Conservation (phyloP, 1,140 invertebrate species). For the Harpegnathos saltator region DNA sequence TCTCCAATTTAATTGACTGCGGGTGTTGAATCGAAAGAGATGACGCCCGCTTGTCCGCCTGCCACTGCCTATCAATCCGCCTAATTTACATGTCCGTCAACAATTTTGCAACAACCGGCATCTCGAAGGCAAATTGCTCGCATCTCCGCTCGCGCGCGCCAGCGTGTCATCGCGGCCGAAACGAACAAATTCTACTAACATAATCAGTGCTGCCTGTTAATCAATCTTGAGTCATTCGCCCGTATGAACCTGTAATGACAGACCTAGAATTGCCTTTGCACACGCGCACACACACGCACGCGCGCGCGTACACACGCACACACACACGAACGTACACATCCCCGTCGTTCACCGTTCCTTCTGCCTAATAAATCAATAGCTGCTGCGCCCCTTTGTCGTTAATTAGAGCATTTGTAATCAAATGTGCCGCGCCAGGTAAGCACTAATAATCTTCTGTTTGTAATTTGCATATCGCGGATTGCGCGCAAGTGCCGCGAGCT, state of each 20-base stretch:
- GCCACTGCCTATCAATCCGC: not conserved
- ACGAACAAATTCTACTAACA: slow-evolving; percentile 44
- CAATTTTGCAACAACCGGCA: no score
- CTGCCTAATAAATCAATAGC: slow-evolving; percentile 56
- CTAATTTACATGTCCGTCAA: no score
- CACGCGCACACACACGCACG: no score
- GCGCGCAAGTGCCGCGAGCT: not conserved
- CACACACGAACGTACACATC: no score
- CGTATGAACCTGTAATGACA: slow-evolving; percentile 60
- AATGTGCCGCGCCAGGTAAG: slow-evolving; percentile 44
- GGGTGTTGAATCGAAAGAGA: not conserved
- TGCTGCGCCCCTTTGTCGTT: slow-evolving; percentile 51
- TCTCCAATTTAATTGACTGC: slow-evolving; percentile 27
- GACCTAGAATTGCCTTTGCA: slow-evolving; percentile 54
- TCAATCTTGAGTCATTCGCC: slow-evolving; percentile 45
- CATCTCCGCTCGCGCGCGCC: slow-evolving; percentile 3
- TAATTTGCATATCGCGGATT: slow-evolving; percentile 38
- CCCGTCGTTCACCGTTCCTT: slow-evolving; percentile 46
- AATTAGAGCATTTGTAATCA: slow-evolving; percentile 62
- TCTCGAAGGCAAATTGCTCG: slow-evolving; percentile 6
- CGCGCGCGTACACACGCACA: no score
- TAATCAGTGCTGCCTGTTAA: slow-evolving; percentile 58
- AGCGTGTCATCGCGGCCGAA: slow-evolving; percentile 6
- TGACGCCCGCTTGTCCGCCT: not conserved
- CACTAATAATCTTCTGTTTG: slow-evolving; percentile 57